Evolutionary conservation across 2,113 vertebrate species (phyloP).

Genomic region (Guaruba guarouba): DNA sequence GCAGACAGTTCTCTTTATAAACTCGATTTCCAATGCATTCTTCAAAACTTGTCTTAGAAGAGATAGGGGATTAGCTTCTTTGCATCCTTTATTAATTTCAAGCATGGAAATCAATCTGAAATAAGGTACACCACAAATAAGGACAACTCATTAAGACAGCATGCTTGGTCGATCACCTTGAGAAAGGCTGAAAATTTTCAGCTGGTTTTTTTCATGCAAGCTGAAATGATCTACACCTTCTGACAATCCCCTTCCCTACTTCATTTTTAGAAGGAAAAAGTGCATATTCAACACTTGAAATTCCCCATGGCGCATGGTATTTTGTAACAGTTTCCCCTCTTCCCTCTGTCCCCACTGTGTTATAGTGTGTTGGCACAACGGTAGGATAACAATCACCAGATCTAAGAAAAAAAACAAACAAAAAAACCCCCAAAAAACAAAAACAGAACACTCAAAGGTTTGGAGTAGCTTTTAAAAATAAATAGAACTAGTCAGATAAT

Average conservation of each 20-base stretch:
- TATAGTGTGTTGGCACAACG: not conserved
- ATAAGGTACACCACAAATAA: constrained; percentile 38
- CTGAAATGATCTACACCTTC: not conserved
- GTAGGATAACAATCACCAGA: constrained; percentile 1
- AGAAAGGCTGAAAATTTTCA: constrained; percentile 40
- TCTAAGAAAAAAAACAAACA: not conserved
- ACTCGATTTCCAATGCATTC: not conserved
- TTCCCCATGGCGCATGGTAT: not conserved
- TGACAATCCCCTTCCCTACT: not conserved
- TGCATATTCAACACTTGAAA: not conserved
- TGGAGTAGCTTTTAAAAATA: constrained; percentile 59
- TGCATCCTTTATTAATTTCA: constrained; percentile 50
- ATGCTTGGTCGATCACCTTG: constrained; percentile 35
- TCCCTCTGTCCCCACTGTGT: not conserved
- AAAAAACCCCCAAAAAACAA: not conserved
- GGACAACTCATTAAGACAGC: constrained; percentile 31
- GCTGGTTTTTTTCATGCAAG: constrained; percentile 35
- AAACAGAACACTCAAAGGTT: constrained; percentile 1
- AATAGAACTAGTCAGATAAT: constrained; percentile 46
- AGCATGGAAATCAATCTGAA: constrained; percentile 41
- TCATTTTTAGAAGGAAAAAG: constrained; percentile 4
- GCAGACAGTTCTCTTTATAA: not conserved
- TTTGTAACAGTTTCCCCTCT: not conserved
- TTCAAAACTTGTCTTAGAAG: not conserved
- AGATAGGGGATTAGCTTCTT: constrained; percentile 37